These are phyloP conservation scores for Hydrozoanthus gracilis DNA, from an alignment of 92 coral and sea anemone genomes.

Conservation along the genomic window DNA sequence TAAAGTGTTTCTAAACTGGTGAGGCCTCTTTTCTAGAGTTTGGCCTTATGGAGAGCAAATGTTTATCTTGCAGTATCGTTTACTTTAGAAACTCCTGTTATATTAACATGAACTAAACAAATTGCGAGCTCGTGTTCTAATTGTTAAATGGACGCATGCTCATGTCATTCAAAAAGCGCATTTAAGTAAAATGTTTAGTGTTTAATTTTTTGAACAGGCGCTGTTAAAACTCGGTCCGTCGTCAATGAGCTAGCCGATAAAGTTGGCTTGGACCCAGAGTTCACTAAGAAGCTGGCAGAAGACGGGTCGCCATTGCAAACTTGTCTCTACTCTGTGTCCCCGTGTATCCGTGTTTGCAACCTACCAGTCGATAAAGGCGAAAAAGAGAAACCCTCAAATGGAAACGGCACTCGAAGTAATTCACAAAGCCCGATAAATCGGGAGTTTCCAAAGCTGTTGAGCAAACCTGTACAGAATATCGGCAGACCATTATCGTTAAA, in stretches of 20 bases:
- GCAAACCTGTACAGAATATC: slow-evolving; percentile 21
- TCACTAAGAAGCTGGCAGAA: slow-evolving; percentile 53
- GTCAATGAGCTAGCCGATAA: slow-evolving; percentile 75
- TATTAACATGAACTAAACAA: no score
- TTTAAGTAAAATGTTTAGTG: neutral
- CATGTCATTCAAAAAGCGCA: neutral
- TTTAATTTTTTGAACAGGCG: slow-evolving; percentile 43
- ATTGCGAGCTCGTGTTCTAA: no score
- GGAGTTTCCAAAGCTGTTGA: slow-evolving; percentile 9
- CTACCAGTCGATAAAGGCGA: neutral
- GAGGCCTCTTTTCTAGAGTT: no score
- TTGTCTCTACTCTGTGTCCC: slow-evolving; percentile 74
- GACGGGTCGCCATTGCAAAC: slow-evolving; percentile 53
- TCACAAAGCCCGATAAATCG: neutral
- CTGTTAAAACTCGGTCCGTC: slow-evolving; percentile 67
- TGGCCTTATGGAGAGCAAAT: no score
- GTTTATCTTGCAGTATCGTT: no score
- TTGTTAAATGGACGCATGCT: no score
- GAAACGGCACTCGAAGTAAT: neutral
- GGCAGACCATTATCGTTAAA: slow-evolving; percentile 72
- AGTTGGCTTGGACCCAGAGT: slow-evolving; percentile 67
- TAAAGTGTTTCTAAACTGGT: no score
- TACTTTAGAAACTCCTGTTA: no score
- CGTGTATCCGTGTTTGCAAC: slow-evolving; percentile 31
- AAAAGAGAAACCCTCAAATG: neutral